These are phyloP conservation scores for Gallinago stenura DNA, from an alignment of 2,797 vertebrate genomes.

Conservation along the genomic window DNA sequence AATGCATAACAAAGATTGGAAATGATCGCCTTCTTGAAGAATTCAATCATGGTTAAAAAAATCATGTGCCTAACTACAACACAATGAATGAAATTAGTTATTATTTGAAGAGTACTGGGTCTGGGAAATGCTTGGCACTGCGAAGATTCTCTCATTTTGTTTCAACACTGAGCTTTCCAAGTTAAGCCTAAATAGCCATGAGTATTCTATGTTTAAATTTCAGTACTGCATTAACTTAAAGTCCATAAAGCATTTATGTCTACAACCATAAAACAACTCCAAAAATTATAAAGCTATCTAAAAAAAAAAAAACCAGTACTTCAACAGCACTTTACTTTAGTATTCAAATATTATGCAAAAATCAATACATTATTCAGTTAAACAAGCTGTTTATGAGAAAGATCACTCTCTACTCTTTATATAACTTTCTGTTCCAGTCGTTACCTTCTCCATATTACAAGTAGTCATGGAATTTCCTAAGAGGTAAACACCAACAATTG, in stretches of 20 bases:
- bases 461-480: not conserved
- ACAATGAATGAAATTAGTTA: not conserved
- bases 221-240: not conserved
- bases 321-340: not conserved
- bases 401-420: not conserved
- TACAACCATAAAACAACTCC: not conserved
- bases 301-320: not conserved
- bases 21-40: not conserved
- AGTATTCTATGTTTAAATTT: not conserved
- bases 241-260: not conserved
- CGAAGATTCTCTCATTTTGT: not conserved
- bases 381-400: not conserved
- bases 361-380: not conserved
- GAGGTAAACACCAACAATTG: not conserved
- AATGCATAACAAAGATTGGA: not conserved
- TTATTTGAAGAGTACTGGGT: not conserved
- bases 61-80: not conserved
- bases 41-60: not conserved
- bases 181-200: not conserved
- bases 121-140: not conserved
- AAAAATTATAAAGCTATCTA: not conserved
- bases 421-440: not conserved
- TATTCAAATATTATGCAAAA: not conserved
- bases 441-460: not conserved
- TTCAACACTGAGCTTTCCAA: not conserved